phyloP scores from a whole-genome alignment of 2,113 vertebrate genomes.

The Cebidichthys violaceus region DNA sequence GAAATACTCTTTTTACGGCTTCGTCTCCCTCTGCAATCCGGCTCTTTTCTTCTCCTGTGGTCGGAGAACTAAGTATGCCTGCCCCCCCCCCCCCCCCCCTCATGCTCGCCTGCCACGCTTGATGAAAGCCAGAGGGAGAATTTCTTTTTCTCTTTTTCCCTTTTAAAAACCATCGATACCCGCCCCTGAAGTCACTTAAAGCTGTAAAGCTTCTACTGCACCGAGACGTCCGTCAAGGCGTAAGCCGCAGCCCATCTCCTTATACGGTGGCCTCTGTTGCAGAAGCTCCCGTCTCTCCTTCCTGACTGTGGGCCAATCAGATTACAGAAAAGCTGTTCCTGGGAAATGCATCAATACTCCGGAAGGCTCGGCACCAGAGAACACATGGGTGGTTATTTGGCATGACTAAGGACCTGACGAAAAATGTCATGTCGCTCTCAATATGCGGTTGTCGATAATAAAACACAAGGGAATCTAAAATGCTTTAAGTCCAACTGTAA shows the following conservation, averaged over 20 bases:
- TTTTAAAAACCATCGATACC: slow-evolving; percentile 48
- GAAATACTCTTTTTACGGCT: slow-evolving; percentile 32
- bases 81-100: slow-evolving; percentile 13
- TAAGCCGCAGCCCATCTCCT: slow-evolving; percentile 56
- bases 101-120: slow-evolving; percentile 63
- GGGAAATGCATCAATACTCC: slow-evolving; percentile 11
- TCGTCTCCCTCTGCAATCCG: slow-evolving; percentile 38
- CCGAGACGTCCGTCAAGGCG: slow-evolving; percentile 60
- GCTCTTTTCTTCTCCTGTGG: slow-evolving; percentile 47
- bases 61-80: slow-evolving; percentile 42
- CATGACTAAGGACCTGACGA: no score
- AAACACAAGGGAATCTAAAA: neutral
- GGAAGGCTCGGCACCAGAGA: slow-evolving; percentile 1
- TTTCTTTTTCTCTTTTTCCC: neutral
- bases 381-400: neutral
- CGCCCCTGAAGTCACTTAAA: slow-evolving; percentile 66
- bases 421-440: no score
- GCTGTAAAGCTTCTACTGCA: slow-evolving; percentile 55
- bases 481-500: neutral
- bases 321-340: slow-evolving; percentile 13
- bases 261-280: slow-evolving; percentile 32
- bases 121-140: slow-evolving; percentile 75
- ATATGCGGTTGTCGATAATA: no score
- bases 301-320: slow-evolving; percentile 54
- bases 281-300: slow-evolving; percentile 21